Conservation (phyloP, 1,140 invertebrate species). For the Hesperophylax magnus region DNA sequence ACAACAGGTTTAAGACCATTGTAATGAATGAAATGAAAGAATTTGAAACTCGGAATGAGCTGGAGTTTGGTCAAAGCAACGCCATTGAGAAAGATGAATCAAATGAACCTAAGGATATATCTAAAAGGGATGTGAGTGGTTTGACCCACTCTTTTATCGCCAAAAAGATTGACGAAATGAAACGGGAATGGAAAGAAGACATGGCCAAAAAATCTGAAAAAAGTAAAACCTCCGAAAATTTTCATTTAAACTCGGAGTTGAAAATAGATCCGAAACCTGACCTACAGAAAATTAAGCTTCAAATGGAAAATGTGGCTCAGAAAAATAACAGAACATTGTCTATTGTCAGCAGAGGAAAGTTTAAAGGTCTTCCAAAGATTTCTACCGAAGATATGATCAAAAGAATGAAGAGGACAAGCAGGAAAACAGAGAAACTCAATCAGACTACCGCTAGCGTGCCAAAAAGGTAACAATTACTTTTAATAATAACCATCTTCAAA, state of each 20-base stretch:
- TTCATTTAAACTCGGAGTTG: slow-evolving; percentile 43
- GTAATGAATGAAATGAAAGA: neutral
- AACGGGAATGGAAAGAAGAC: slow-evolving; percentile 35
- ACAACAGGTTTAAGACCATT: neutral
- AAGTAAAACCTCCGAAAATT: slow-evolving; percentile 32
- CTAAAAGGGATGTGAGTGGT: slow-evolving; percentile 25
- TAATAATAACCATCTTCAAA: no score
- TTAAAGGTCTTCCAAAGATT: slow-evolving; percentile 46
- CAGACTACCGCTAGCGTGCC: slow-evolving; percentile 69
- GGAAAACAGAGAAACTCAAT: slow-evolving; percentile 69
- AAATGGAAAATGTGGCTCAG: no score
- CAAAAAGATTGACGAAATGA: slow-evolving; percentile 38
- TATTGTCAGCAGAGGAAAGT: slow-evolving; percentile 52
- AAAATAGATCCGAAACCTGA: slow-evolving; percentile 42
- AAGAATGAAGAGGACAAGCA: slow-evolving; percentile 68
- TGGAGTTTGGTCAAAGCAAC: no score
- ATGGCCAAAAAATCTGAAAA: slow-evolving; percentile 4
- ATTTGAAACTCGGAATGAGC: neutral
- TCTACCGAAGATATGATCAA: slow-evolving; percentile 58
- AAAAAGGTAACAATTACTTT: slow-evolving; percentile 63
- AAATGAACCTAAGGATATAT: neutral
- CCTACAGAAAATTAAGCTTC: neutral
- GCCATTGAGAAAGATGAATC: neutral
- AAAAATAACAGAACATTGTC: neutral
- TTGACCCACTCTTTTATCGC: slow-evolving; percentile 31